These are phyloP conservation scores for Hecatera dysodea DNA, from an alignment of 2,888 invertebrate species.

Conservation along the genomic window DNA sequence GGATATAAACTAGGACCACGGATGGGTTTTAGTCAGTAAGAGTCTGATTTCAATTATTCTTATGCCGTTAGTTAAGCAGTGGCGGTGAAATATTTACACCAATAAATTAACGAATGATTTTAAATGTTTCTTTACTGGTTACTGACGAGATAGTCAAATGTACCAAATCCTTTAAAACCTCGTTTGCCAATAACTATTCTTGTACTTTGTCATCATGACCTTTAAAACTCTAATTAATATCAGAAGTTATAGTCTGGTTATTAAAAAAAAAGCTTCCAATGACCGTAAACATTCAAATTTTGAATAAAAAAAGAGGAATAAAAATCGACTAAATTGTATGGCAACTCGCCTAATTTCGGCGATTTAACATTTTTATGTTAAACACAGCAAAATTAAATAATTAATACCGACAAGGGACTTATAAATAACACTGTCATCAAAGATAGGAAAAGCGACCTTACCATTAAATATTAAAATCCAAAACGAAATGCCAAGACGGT, in stretches of 20 bases:
- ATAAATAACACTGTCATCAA: constrained; percentile 6
- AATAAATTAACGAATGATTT: neutral
- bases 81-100: neutral
- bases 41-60: no score
- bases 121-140: neutral
- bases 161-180: constrained; percentile 1
- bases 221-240: neutral
- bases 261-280: neutral
- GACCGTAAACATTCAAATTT: neutral
- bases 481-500: constrained; percentile 58
- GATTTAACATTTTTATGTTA: constrained; percentile 28
- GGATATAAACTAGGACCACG: no score
- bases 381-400: constrained; percentile 17
- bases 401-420: neutral
- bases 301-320: neutral
- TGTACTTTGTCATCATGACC: neutral
- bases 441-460: constrained; percentile 54
- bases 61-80: neutral
- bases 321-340: constrained; percentile 12
- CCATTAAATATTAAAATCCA: constrained; percentile 34
- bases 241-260: neutral
- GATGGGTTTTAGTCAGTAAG: no score
- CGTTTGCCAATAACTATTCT: neutral
- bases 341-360: constrained; percentile 22
- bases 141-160: neutral